Evolutionary conservation across 2,888 invertebrate genomes (phyloP), one percentile per base, ranked within the genome.

Genomic region (Amblyjoppa proteus): DNA sequence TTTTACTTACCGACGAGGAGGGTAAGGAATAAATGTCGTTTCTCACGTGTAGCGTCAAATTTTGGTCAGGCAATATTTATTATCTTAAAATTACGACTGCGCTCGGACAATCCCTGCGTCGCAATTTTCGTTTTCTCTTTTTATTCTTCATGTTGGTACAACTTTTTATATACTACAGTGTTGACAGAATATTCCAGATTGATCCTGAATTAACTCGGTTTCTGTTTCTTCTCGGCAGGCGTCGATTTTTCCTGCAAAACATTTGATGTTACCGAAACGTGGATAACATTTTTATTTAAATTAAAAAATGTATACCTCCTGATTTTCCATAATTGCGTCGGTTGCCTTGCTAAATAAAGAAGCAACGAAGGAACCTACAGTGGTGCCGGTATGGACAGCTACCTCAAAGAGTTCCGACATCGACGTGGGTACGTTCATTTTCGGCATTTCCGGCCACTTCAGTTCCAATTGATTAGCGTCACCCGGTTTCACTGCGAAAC

Each of bases 401-500:
- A 95, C 89, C 85, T 95, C 94, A 76, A 94, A 90, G 84, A 95
- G 94, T 90, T 96, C 96, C 69, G 95, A 95, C 85, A 96, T 94
- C 91, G 95, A 95, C 90, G 95, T 95, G 28, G 96, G 96, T 66
- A 96, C 91, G 93, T 95, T 95, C 88, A 96, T 91, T 89, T 96
- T 95, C 64, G 96, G 96, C 89, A 96, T 94, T 87, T 96, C 96
- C 88, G 96, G 94, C 92, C 96, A 96, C 77, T 95, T 76, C 68
- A 92, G 87, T 84, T 92, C 89, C 77, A 90, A 51, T 78, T 92
- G 90, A 83, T 91, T 91, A 9, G 83, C 95, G 90, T 96, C 96
- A 78, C 96, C 96, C 49, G 96, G 96, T 94, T 96, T 96, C 88
- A 96, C 96, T 97, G 94, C 87, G 94, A 84, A 73, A 20, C n/a